These are phyloP conservation scores for Mastomys natalensis DNA, from an alignment of 2,113 vertebrate species.

Conservation along the genomic window DNA sequence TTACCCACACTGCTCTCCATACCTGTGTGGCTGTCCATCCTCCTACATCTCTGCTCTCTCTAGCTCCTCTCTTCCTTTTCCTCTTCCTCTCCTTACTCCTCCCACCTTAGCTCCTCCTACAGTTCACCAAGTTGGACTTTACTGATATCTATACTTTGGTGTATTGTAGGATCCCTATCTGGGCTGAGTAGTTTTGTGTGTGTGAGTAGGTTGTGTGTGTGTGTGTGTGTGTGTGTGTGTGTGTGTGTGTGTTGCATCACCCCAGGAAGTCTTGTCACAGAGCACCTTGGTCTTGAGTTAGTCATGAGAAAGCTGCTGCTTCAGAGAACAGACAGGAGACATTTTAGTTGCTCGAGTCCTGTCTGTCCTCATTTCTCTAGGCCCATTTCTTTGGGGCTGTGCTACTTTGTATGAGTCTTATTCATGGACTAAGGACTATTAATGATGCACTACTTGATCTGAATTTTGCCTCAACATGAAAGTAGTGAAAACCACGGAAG, in stretches of 20 bases:
- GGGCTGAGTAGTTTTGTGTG: too few species aligned
- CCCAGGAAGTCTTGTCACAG: background rate
- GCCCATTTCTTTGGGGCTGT: slow-evolving; percentile 64
- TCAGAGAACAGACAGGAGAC: background rate
- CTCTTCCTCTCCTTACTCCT: too few species aligned
- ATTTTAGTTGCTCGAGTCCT: slow-evolving; percentile 30
- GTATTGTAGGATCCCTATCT: too few species aligned
- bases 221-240: background rate
- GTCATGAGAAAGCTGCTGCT: background rate
- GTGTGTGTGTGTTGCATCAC: background rate
- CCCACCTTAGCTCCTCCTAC: too few species aligned
- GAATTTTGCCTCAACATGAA: slow-evolving; percentile 72
- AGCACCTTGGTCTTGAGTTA: background rate
- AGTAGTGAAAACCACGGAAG: slow-evolving; percentile 43
- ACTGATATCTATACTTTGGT: too few species aligned
- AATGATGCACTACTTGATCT: slow-evolving; percentile 77
- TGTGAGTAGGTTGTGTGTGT: too few species aligned
- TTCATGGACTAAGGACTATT: slow-evolving; percentile 70
- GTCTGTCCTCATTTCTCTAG: slow-evolving; percentile 69
- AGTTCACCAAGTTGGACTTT: too few species aligned
- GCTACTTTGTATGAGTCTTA: slow-evolving; percentile 70
- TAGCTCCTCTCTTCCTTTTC: too few species aligned
- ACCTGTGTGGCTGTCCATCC: too few species aligned
- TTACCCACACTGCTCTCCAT: too few species aligned
- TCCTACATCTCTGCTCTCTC: too few species aligned